Conservation (phyloP, 2,113 vertebrate species). For the Eira barbara region DNA sequence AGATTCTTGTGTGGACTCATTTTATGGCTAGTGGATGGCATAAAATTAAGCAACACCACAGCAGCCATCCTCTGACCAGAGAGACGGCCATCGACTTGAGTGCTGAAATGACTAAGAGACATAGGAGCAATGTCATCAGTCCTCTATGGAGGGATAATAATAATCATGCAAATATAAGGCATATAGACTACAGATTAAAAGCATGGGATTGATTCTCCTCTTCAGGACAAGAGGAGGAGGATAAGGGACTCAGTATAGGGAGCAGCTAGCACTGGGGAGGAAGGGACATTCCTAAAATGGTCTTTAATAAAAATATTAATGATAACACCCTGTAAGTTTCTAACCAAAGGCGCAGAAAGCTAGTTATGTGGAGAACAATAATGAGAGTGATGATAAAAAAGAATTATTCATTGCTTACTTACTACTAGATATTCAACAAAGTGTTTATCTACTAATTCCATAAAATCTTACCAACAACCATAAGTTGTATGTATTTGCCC, state of each 20-base stretch:
- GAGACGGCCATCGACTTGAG: neutral
- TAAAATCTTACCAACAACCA: neutral
- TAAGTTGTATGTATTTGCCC: too few relatives aligned
- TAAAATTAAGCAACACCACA: neutral
- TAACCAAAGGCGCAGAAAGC: neutral
- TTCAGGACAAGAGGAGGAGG: neutral
- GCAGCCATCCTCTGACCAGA: neutral
- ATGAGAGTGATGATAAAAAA: neutral
- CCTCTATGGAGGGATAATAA: neutral
- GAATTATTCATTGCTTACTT: neutral
- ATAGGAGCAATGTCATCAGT: neutral
- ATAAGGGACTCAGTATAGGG: neutral
- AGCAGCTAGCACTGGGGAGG: neutral
- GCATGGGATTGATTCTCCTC: too few relatives aligned
- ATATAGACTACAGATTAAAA: neutral
- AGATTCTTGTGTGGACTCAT: neutral
- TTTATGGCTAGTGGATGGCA: neutral
- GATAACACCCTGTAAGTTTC: neutral
- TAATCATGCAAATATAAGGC: neutral
- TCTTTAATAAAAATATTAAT: neutral
- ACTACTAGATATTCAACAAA: neutral
- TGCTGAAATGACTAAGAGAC: neutral
- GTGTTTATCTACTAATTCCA: neutral
- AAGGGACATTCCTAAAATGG: neutral
- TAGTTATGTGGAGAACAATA: neutral